Evolutionary conservation across 2,113 vertebrate species (phyloP), one percentile per base, ranked within the genome.

Genomic region (Irena cyanogastra): DNA sequence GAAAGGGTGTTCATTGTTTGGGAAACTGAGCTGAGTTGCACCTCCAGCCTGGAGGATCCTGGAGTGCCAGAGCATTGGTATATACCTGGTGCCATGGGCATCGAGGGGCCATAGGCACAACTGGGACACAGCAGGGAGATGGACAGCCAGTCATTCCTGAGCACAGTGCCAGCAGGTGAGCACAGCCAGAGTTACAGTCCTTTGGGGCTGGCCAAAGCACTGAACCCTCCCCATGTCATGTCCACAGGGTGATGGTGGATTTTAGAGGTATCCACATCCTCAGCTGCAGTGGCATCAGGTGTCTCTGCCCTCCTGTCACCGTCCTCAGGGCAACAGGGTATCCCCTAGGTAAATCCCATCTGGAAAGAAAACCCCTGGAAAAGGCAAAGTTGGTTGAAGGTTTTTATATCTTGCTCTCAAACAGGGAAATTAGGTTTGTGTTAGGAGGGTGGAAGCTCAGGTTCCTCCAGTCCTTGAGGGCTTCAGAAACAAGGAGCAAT

Each of bases 71-170:
- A 24, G 18, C 33, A 7, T 37, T 59, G 50, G 7, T 13, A 24
- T 33, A 33, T 5, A 30, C 3, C 14, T 65, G n/a, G 37, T 39
- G 33, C 35, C 15, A 16, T 7, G 4, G 35, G 20, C 31, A 45
- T n/a, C 0, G 0, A 37, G 14, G 10, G 11, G 28, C 15, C 41
- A 27, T 2, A 5, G 33, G 11, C 27, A 22, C 27, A 72, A 31
- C 23, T 49, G 22, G 35, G 27, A 71, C 54, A 63, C 2, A 18
- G 19, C 26, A 28, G 7, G 1, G 16, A 53, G 8, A 6, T 11
- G 12, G 9, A 74, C 37, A 69, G n/a, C 5, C 53, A 53, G 13
- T 13, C 2, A 2, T 45, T 57, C 28, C 75, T 17, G 3, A 72
- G 50, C 59, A 74, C 8, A 2, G 72, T 64, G 60, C 50, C 41